Base-by-base conservation (phyloP, 2,797 vertebrate genomes). In the Erithacus rubecula region DNA sequence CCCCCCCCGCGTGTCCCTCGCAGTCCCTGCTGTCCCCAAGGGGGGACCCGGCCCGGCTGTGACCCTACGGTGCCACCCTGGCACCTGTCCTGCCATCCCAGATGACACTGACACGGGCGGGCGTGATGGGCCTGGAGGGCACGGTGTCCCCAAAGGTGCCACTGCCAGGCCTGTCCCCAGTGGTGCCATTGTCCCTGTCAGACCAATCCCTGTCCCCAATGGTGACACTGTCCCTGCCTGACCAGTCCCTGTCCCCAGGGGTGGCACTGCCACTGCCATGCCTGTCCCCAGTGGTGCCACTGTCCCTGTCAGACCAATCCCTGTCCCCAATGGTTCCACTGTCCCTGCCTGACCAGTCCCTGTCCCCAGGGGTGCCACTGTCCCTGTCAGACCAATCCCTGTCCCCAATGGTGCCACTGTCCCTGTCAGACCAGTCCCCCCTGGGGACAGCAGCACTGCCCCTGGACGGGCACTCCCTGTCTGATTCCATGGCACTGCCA, bases 401-500 rank as follows among this genome's bases (percentile, higher is more conserved):
- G 37, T 37, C 37, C 37, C 37, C 37, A 37, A 11, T 37, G 37
- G 10, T 37, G 37, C 37, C 37, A 37, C 37, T 37, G 37, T 37
- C 37, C 29, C 21, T 23, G 21, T 3, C 21, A 3, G 41, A 1
- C 30, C 30, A 6, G 39, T 43, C 60, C 39, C 29, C 7, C 16
- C 41, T 43, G 41, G 41, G 41, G 16, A 43, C 41, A 43, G 17
- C 17, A 17, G 49, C 26, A 3, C 14, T 49, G 47, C 9, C 11
- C 53, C 49, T 10, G 1, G 26, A 4, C 0, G 5, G 26, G 11
- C 53, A 17, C 3, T 49, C 56, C 8, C 29, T 32, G 34, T 21
- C 44, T 43, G 43, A 41, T 15, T 16, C 41, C 6, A 15, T 41
- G 15, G 15, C 41, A 41, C 39, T n/a, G n/a, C n/a, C n/a, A n/a